These are phyloP conservation scores for Rotaria macrura DNA, from an alignment of 2,888 invertebrate species.

Conservation along the genomic window DNA sequence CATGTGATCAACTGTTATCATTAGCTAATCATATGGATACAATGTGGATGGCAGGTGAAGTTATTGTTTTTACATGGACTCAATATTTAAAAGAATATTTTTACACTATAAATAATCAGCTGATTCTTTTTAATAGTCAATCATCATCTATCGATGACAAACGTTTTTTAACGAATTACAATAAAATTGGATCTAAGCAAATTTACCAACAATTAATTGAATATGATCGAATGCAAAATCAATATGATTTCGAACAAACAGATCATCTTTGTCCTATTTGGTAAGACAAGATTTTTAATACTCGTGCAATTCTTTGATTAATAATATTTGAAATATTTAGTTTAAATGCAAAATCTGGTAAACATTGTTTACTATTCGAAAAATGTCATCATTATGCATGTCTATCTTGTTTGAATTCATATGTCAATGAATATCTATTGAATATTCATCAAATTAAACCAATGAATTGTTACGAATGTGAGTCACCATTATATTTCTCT, in stretches of 20 bases:
- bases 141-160: neutral
- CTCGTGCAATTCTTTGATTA: too few species aligned
- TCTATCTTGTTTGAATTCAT: neutral
- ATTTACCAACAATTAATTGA: neutral
- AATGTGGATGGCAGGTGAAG: neutral
- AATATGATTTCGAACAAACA: neutral
- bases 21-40: neutral
- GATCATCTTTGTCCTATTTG: neutral
- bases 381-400: slow-evolving; percentile 1
- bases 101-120: neutral
- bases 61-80: neutral
- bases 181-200: neutral
- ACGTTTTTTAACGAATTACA: neutral
- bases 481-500: neutral
- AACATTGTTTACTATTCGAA: neutral
- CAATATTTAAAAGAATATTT: neutral
- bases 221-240: neutral
- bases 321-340: neutral
- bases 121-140: neutral
- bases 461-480: neutral
- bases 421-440: neutral
- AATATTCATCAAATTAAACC: neutral
- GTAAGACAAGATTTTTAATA: neutral
- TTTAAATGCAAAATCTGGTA: neutral
- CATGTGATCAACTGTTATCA: neutral